phyloP scores from a whole-genome alignment of 2,113 vertebrate genomes.

The Isurus oxyrinchus region DNA sequence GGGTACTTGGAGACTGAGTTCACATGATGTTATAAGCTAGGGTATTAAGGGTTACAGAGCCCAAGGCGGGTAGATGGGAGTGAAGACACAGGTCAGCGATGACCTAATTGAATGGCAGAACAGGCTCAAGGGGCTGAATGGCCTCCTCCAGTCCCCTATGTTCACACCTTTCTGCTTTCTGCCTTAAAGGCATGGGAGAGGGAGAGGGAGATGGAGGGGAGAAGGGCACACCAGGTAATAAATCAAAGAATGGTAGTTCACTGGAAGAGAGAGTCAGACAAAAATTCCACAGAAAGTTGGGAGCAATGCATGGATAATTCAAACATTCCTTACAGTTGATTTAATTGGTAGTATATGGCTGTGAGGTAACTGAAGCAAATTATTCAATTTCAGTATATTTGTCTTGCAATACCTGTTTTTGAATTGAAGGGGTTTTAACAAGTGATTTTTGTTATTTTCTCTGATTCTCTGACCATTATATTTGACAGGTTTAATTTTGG shows the following conservation, averaged over 20 bases:
- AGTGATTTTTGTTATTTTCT: background rate
- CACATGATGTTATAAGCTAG: background rate
- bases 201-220: background rate
- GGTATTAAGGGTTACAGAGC: background rate
- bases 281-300: background rate
- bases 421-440: background rate
- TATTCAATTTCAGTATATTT: background rate
- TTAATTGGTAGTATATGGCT: background rate
- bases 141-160: background rate
- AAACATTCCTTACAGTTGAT: background rate
- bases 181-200: background rate
- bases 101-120: background rate
- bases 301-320: background rate
- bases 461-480: background rate
- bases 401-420: background rate
- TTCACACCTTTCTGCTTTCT: background rate
- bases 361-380: background rate
- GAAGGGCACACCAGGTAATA: background rate
- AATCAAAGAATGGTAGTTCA: background rate
- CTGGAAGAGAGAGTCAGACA: background rate
- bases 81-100: background rate
- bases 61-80: background rate
- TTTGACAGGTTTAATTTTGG: background rate
- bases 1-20: background rate
- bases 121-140: background rate